phyloP scores from a whole-genome alignment of 2,888 invertebrate species.

The Chrysopilus asiliformis region DNA sequence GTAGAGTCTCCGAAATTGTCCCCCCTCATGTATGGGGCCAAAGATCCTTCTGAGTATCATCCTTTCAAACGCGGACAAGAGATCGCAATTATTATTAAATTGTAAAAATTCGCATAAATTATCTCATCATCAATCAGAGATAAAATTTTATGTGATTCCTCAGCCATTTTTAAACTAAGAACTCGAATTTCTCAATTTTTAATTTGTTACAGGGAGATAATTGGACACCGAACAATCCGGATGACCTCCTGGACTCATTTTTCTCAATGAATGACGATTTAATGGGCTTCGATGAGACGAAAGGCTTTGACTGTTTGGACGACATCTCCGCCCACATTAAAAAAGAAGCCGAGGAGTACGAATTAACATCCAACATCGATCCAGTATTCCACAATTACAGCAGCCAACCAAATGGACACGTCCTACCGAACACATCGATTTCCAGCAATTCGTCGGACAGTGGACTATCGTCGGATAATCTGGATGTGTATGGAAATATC shows the following conservation, averaged over 20 bases:
- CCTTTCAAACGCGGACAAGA: too few species aligned
- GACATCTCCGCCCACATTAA: slow-evolving; percentile 23
- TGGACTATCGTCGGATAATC: slow-evolving; percentile 50
- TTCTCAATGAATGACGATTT: slow-evolving; percentile 49
- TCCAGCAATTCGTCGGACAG: slow-evolving; percentile 44
- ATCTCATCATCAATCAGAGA: too few species aligned
- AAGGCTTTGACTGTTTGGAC: slow-evolving; percentile 34
- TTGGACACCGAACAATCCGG: slow-evolving; percentile 35
- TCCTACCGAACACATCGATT: slow-evolving; percentile 3
- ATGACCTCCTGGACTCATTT: slow-evolving; percentile 55
- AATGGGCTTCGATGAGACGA: slow-evolving; percentile 42
- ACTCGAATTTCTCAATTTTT: too few species aligned
- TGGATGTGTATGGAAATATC: slow-evolving; percentile 42
- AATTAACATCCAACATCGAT: slow-evolving; percentile 18
- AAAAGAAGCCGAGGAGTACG: slow-evolving; percentile 25
- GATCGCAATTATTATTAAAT: too few species aligned
- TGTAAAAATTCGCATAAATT: too few species aligned
- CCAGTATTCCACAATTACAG: slow-evolving; percentile 9
- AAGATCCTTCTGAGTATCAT: too few species aligned
- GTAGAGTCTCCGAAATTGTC: too few species aligned
- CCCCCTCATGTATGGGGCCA: too few species aligned
- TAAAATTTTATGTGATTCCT: too few species aligned
- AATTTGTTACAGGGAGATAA: too few species aligned
- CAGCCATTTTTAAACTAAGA: too few species aligned
- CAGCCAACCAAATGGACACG: slow-evolving; percentile 21